Base-by-base conservation (phyloP, 2,113 vertebrate genomes). In the Cavia porcellus region DNA sequence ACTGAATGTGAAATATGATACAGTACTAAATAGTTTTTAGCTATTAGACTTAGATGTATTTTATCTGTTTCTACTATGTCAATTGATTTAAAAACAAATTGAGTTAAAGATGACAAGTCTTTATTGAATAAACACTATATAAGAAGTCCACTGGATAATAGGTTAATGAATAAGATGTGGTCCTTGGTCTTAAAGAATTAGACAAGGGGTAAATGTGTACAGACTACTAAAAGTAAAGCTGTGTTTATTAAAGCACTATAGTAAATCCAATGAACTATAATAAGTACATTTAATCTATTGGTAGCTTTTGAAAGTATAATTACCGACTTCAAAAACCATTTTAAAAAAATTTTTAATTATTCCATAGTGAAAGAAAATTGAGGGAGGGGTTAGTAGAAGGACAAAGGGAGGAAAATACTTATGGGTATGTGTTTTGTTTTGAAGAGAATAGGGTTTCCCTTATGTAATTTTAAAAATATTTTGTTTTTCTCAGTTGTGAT, bases 271-370 rank as follows among this genome's bases (percentile, higher is more conserved):
- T 61, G 82, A 90, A 79, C 45, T 64, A 20, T 80, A 35, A 38
- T 38, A 38, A 89, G 3, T 90, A 66, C 47, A 66, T 38, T 38
- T 38, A 38, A 38, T 38, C 38, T 38, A 38, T 38, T 38, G 38
- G 38, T 38, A 38, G 38, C 38, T 38, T 38, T 38, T 38, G 38
- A 38, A 38, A 38, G 38, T 91, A 47, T 47, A 74, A 81, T 92
- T 64, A 66, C n/a, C 55, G 95, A 80, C 22, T 81, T 92, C 25
- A 81, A 81, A 87, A 80, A 52, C 24, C 55, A 61, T 89, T 84
- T 70, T 93, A 72, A 77, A 83, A 66, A 77, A 83, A 66, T 93
- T 96, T 86, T 96, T 82, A 52, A 88, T 92, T 90, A 42, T 90
- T 96, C 92, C 35, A 72, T 83, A 68, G 19, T 96, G 93, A 95